These are phyloP conservation scores for Ianthella basta DNA, from an alignment of 37 sponge, comb jelly and placozoan genomes.

Conservation along the genomic window DNA sequence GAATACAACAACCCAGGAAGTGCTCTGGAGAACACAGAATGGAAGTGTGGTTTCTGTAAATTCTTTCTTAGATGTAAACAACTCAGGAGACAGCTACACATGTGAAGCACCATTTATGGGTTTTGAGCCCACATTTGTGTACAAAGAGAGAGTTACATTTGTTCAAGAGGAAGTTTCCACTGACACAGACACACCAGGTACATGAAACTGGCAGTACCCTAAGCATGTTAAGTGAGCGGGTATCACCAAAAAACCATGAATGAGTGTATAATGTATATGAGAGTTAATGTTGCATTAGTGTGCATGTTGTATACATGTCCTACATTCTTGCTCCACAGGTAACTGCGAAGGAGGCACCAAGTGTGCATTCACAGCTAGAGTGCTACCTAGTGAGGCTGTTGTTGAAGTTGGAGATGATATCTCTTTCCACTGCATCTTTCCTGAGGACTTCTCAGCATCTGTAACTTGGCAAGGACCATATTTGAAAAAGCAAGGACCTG, in stretches of 20 bases:
- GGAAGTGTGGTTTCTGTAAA: not conserved
- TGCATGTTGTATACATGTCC: too few species aligned
- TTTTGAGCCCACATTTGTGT: not conserved
- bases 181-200: too few species aligned
- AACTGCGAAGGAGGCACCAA: too few species aligned
- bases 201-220: too few species aligned
- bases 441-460: not conserved
- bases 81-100: not conserved
- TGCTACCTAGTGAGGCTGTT: not conserved
- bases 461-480: conserved; percentile 1
- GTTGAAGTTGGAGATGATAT: not conserved
- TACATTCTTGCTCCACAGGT: too few species aligned
- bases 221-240: too few species aligned
- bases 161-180: too few species aligned
- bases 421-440: not conserved
- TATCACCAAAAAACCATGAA: too few species aligned
- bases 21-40: not conserved
- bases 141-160: too few species aligned
- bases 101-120: conserved; percentile 23
- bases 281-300: too few species aligned
- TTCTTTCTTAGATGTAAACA: not conserved
- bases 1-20: not conserved
- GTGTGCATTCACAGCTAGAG: not conserved
- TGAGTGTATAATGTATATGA: too few species aligned
- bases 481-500: not conserved